Evolutionary conservation across 2,113 vertebrate species (phyloP).

Genomic region (Phrynocephalus versicolor): DNA sequence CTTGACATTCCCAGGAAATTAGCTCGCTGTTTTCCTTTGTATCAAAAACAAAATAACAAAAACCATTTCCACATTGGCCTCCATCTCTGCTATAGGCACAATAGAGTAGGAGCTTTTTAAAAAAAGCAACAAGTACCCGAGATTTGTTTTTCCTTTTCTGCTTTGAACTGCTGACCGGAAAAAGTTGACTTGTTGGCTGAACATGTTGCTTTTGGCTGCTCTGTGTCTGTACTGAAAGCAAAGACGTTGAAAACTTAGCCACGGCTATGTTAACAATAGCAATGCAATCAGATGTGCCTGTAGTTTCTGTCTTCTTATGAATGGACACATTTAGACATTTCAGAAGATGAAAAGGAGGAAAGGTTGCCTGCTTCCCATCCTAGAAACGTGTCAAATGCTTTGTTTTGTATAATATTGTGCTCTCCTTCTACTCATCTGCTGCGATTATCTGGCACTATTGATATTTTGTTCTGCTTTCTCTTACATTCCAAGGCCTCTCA

Average conservation of each 20-base stretch:
- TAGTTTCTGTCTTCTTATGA: neutral
- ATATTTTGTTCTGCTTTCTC: neutral
- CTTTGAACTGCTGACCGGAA: neutral
- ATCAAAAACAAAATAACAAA: too few species aligned
- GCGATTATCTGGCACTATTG: too few species aligned
- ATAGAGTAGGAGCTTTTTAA: neutral
- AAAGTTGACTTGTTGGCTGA: neutral
- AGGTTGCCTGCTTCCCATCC: neutral
- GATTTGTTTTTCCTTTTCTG: neutral
- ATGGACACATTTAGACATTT: neutral
- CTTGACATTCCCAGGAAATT: too few species aligned
- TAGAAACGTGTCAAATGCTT: too few species aligned
- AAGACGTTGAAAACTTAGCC: neutral
- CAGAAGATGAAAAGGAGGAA: neutral
- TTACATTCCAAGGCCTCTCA: slow-evolving; percentile 21
- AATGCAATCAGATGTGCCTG: neutral
- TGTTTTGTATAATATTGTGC: too few species aligned
- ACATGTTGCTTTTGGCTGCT: neutral
- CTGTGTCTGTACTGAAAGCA: neutral
- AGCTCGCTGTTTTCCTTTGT: too few species aligned
- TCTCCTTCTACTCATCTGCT: slow-evolving; percentile 21
- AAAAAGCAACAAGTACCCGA: neutral
- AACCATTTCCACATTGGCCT: neutral
- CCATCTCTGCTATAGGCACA: neutral
- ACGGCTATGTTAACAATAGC: neutral